Evolutionary conservation across 2,888 invertebrate genomes (phyloP).

Genomic region (Xanthorhoe designata): DNA sequence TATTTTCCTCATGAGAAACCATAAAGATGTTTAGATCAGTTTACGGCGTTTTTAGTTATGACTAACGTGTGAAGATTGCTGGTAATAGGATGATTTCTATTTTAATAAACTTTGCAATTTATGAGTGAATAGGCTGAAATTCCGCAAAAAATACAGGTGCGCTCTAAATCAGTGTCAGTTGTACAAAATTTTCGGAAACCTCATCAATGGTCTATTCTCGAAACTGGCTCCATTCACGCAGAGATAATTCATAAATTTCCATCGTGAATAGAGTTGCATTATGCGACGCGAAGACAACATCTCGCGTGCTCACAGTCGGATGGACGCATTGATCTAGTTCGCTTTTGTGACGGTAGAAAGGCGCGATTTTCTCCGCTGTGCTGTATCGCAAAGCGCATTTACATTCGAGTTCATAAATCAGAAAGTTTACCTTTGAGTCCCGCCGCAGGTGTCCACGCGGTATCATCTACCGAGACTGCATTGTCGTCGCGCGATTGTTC

Average conservation of each 20-base stretch:
- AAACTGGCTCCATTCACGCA: constrained; percentile 52
- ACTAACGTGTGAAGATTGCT: constrained; percentile 2
- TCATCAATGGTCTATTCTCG: constrained; percentile 50
- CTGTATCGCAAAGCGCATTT: constrained; percentile 56
- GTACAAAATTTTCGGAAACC: constrained; percentile 57
- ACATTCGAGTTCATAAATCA: constrained; percentile 72
- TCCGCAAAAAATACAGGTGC: constrained; percentile 36
- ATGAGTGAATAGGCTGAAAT: constrained; percentile 1
- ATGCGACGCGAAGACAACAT: constrained; percentile 59
- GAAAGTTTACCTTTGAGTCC: constrained; percentile 55
- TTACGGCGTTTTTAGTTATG: constrained; percentile 5
- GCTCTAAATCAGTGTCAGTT: constrained; percentile 55
- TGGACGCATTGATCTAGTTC: constrained; percentile 63
- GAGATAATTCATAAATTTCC: constrained; percentile 51
- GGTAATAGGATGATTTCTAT: neutral
- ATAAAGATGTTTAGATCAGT: neutral
- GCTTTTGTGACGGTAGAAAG: constrained; percentile 65
- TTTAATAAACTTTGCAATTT: constrained; percentile 5
- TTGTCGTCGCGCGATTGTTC: constrained; percentile 61
- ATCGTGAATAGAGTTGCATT: constrained; percentile 50
- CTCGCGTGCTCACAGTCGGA: constrained; percentile 60
- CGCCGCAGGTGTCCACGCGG: constrained; percentile 70
- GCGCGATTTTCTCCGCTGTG: constrained; percentile 72
- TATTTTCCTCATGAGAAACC: constrained; percentile 4
- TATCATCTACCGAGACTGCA: constrained; percentile 58